Conservation (phyloP, 2,113 vertebrate genomes). For the Sarotherodon lohbergeri region DNA sequence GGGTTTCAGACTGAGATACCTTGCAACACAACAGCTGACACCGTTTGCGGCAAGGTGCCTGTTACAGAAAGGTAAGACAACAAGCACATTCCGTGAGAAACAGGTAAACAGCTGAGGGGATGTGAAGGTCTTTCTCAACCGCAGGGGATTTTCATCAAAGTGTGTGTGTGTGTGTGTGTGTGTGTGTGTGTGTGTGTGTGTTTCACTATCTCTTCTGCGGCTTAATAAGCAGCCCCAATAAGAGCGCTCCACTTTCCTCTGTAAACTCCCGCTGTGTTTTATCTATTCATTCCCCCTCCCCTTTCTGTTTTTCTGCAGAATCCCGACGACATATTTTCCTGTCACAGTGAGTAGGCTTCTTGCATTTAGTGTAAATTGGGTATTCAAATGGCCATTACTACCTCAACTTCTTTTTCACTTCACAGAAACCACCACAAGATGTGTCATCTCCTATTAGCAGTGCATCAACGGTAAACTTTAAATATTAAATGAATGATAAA, state of each 20-base stretch:
- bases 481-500: background rate
- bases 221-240: background rate
- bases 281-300: background rate
- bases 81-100: background rate
- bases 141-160: background rate
- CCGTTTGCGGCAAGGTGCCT: background rate
- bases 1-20: accelerated
- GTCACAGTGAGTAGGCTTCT: background rate
- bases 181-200: background rate
- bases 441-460: background rate
- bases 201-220: background rate
- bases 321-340: accelerated
- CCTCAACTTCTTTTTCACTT: background rate
- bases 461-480: background rate
- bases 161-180: background rate
- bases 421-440: background rate
- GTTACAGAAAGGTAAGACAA: background rate
- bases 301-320: background rate
- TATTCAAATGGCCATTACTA: background rate
- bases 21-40: constrained; percentile 4
- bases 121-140: background rate
- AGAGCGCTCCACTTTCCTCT: background rate
- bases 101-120: background rate
- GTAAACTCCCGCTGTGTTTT: background rate
- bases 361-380: background rate